Conservation (phyloP, 2,797 vertebrate species). For the Hoplostethus mediterraneus region DNA sequence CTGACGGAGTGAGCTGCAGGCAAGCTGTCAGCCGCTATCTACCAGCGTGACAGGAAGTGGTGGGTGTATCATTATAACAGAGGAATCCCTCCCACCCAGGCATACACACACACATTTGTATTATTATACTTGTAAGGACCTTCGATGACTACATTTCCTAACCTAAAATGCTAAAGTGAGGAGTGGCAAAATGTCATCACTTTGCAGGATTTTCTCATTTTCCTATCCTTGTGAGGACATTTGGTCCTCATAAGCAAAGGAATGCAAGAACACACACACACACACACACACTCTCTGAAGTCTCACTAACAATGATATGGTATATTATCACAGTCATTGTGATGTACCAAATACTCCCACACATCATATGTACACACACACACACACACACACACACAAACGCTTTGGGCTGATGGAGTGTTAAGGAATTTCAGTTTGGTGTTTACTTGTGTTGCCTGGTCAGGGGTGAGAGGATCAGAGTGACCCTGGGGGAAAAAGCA, state of each 20-base stretch:
- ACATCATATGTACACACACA: not conserved
- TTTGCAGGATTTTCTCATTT: no score
- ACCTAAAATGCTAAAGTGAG: no score
- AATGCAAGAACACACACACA: conserved; percentile 4
- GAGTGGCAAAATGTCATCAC: no score
- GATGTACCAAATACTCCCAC: conserved; percentile 7
- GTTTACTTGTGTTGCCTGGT: conserved; percentile 58
- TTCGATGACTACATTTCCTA: no score
- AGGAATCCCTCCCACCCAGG: conserved; percentile 1
- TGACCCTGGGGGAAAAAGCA: not conserved
- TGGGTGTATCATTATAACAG: conserved; percentile 8
- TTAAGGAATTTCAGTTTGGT: conserved; percentile 33
- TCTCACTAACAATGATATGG: no score
- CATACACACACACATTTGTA: not conserved
- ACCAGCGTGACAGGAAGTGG: conserved; percentile 19
- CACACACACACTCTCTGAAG: not conserved
- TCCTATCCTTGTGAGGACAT: no score
- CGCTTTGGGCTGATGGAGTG: conserved; percentile 27
- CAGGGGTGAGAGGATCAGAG: conserved; percentile 47
- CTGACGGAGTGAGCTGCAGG: conserved; percentile 6
- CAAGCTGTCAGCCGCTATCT: conserved; percentile 8
- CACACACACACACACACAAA: no score
- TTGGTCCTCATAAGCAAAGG: not conserved
- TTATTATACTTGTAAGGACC: not conserved
- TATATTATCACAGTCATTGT: not conserved